A percentile compares a stretch with the other conserved stretches of the same genome.
Conservation (phyloP, 2,888 invertebrate genomes). For the Sarcophaga variegata region DNA sequence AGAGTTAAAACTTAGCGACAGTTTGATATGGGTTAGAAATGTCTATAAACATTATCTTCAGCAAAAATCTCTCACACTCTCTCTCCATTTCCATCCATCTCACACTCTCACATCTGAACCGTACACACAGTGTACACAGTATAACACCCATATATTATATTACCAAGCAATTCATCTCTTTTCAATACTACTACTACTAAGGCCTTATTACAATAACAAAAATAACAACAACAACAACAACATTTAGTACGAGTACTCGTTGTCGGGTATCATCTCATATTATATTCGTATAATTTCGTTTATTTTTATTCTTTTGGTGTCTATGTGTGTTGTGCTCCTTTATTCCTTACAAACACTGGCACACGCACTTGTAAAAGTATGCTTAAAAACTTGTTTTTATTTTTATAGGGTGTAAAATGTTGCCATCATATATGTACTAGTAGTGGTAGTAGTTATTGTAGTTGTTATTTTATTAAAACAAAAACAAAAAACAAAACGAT, state of each 20-base stretch:
- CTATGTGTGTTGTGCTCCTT: too few relatives aligned
- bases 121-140: neutral
- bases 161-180: slow-evolving; percentile 79
- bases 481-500: slow-evolving; percentile 9
- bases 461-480: slow-evolving; percentile 41
- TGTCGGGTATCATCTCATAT: slow-evolving; percentile 30
- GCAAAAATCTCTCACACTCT: slow-evolving; percentile 8
- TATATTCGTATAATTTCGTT: slow-evolving; percentile 55
- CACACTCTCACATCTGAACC: neutral
- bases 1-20: slow-evolving; percentile 67
- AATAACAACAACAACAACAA: slow-evolving; percentile 70
- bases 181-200: slow-evolving; percentile 75
- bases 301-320: neutral
- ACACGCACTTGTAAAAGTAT: slow-evolving; percentile 38
- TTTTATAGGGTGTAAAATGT: slow-evolving; percentile 68
- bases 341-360: neutral
- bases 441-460: slow-evolving; percentile 36
- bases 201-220: slow-evolving; percentile 77
- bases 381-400: slow-evolving; percentile 12
- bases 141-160: slow-evolving; percentile 17
- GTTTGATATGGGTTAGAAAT: slow-evolving; percentile 68
- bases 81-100: neutral
- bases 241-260: slow-evolving; percentile 17
- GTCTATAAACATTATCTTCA: slow-evolving; percentile 61
- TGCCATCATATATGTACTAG: slow-evolving; percentile 22